A percentile compares a stretch with the other conserved stretches of the same genome.
Evolutionary conservation across 2,888 invertebrate genomes (phyloP).

Genomic region (Drosophila subsilvestris): DNA sequence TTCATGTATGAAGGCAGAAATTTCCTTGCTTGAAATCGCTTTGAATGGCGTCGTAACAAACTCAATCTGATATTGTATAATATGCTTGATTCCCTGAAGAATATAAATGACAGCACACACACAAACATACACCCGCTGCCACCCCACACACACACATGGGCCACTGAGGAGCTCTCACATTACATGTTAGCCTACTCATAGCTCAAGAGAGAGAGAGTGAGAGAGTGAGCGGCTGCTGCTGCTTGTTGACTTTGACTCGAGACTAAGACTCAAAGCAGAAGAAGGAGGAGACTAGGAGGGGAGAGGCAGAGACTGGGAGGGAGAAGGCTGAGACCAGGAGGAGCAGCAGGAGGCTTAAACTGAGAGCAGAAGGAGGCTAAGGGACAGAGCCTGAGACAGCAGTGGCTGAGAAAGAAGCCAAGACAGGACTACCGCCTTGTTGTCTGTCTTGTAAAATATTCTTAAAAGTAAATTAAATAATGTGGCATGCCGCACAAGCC

Average conservation of each 20-base stretch:
- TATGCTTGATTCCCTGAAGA: slow-evolving; percentile 24
- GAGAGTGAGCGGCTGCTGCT: not conserved
- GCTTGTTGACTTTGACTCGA: slow-evolving; percentile 33
- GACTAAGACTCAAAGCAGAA: slow-evolving; percentile 2
- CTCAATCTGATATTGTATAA: not conserved
- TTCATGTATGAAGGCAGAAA: not conserved
- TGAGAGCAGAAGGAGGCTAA: not conserved
- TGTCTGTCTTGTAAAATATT: slow-evolving; percentile 60
- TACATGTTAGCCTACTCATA: slow-evolving; percentile 22
- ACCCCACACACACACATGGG: slow-evolving; percentile 4
- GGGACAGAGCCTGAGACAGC: too few species aligned
- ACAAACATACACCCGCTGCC: not conserved
- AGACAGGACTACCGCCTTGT: slow-evolving; percentile 12
- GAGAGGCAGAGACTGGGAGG: too few species aligned
- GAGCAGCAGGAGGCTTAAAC: not conserved
- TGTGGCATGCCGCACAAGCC: slow-evolving; percentile 72
- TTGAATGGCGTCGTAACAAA: not conserved
- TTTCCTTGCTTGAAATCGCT: not conserved
- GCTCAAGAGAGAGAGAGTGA: not conserved
- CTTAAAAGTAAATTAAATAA: slow-evolving; percentile 79
- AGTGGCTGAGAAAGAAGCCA: not conserved
- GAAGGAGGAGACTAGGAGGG: too few species aligned
- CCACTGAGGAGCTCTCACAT: slow-evolving; percentile 11
- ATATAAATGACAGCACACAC: slow-evolving; percentile 24
- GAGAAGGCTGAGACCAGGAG: not conserved